Base-by-base conservation (phyloP, 2,113 vertebrate species). In the Caranx melampygus region DNA sequence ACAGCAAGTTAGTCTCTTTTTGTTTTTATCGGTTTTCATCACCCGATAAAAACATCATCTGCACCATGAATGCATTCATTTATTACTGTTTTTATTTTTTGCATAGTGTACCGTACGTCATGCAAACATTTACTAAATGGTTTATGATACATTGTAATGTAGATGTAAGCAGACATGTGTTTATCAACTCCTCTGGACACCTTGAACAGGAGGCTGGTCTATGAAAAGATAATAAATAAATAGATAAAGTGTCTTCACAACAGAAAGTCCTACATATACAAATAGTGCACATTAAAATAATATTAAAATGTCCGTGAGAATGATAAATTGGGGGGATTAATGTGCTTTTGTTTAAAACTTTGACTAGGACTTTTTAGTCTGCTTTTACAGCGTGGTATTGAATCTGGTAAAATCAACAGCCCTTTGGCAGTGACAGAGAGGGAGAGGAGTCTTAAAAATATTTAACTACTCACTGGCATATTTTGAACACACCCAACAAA, bases 381-480 rank as follows among this genome's bases (percentile, higher is more conserved):
- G 16, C 47, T 20, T 20, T 47, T 47, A 16, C 15, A 47, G 14
- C 16, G 18, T 20, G 49, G 7, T 9, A 52, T n/a, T 52, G 49
- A 18, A n/a, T n/a, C 20, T 54, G 12, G 15, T 47, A 10, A 70
- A 35, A 52, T 42, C 52, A 65, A 35, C 14, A 40, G 20, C 15
- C 34, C 44, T 42, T n/a, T 63, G 33, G 35, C 61, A 72, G 10
- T 47, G 51, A 52, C 9, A 67, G 18, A 69, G 15, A 49, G 58
- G 33, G 9, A 60, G 10, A 47, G 7, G 10, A 44, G 42, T 44
- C 45, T 20, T 31, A 37, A 49, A 82, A 52, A 73, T 72, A 62
- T 51, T 70, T 26, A 81, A 79, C 55, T n/a, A 37, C 58, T 57
- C 60, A 44, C 45, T 1, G 2, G 64, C 63, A 12, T 26, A 35